Evolutionary conservation across 2,113 vertebrate genomes (phyloP).

Genomic region (Gobius niger): DNA sequence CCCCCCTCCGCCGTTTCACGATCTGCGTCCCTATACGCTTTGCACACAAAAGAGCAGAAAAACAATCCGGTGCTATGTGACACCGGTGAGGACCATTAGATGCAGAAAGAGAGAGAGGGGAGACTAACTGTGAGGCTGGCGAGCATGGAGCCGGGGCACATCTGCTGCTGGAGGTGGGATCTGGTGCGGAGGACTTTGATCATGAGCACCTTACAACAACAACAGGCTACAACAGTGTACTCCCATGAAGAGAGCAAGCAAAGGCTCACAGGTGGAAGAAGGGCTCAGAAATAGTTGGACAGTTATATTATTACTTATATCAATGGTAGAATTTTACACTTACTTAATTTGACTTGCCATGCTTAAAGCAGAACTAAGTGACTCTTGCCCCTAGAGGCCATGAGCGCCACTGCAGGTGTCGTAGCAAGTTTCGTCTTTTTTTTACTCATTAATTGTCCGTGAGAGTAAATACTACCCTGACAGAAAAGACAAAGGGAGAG

Average conservation of each 20-base stretch:
- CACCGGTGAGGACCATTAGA: constrained; percentile 56
- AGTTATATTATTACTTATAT: background rate
- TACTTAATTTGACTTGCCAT: too few species aligned
- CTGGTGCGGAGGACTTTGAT: constrained; percentile 64
- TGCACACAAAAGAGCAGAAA: constrained; percentile 57
- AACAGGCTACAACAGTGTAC: constrained; percentile 17
- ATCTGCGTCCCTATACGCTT: constrained; percentile 50
- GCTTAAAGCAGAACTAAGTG: too few species aligned
- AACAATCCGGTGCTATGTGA: constrained; percentile 52
- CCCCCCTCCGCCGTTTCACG: constrained; percentile 34
- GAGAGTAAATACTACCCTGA: too few species aligned
- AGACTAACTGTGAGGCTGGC: constrained; percentile 37
- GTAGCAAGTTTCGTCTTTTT: too few species aligned
- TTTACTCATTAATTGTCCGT: too few species aligned
- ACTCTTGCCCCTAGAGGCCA: too few species aligned
- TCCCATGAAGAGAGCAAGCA: background rate
- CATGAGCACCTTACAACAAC: constrained; percentile 36
- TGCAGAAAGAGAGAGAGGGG: constrained; percentile 13
- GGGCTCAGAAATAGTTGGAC: background rate
- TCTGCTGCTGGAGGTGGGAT: constrained; percentile 51
- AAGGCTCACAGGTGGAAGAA: background rate
- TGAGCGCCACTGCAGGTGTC: too few species aligned
- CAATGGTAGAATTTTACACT: too few species aligned
- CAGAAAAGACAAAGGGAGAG: too few species aligned
- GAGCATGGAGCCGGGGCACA: constrained; percentile 55